phyloP scores from a whole-genome alignment of 2,888 invertebrate species.

The Urechis unicinctus region DNA sequence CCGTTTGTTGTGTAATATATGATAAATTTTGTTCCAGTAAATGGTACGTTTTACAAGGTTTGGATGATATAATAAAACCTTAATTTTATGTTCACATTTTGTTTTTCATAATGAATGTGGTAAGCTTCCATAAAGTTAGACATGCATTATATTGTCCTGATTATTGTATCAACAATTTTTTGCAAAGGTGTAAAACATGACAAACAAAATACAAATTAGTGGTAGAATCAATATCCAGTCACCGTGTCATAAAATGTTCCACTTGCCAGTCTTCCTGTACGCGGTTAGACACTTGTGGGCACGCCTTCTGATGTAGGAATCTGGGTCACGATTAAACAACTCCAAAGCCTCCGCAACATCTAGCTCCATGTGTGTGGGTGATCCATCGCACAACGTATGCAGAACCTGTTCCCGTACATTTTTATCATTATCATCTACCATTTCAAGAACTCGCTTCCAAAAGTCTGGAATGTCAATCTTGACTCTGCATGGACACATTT shows the following conservation, averaged over 20 bases:
- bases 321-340: constrained; percentile 38
- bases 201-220: no score
- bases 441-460: constrained; percentile 42
- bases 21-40: no score
- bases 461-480: constrained; percentile 39
- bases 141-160: no score
- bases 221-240: no score
- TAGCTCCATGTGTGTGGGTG: constrained; percentile 39
- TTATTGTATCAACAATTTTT: no score
- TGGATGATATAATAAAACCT: no score
- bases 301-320: constrained; percentile 35
- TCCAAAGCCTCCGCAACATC: constrained; percentile 39
- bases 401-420: constrained; percentile 42
- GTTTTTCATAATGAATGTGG: no score
- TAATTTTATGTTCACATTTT: no score
- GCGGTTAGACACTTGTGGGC: constrained; percentile 39
- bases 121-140: no score
- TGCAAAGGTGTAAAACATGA: no score
- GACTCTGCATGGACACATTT: constrained; percentile 49
- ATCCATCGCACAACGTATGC: constrained; percentile 46
- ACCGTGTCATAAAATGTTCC: constrained; percentile 47
- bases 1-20: no score
- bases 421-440: constrained; percentile 34
- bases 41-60: no score
- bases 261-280: constrained; percentile 42